Base-by-base conservation (phyloP, 2,113 vertebrate species). In the Scolopax mira region DNA sequence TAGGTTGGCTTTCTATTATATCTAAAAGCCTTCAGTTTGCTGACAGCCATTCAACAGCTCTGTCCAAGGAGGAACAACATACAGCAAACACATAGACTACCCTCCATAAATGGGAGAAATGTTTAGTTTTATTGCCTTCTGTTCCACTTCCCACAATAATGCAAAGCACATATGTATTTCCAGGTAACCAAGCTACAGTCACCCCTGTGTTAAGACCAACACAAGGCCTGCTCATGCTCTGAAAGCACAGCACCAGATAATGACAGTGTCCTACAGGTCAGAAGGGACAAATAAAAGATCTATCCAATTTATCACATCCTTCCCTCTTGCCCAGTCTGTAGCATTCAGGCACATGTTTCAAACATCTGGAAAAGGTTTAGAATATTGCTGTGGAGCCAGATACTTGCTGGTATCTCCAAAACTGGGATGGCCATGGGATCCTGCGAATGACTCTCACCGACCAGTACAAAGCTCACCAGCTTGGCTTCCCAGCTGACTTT, bases 1-100 rank as follows among this genome's bases (percentile, higher is more conserved):
- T 93, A 90, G 75, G 84, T 82, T 96, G 94, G 89, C 54, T 91
- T 91, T 91, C 93, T 85, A 72, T 79, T 75, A 66, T 23, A 91
- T 77, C 72, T 88, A 64, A 86, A 95, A 94, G 39, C 27, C 61
- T 86, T 89, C 70, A 62, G 8, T 41, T 15, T 89, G 78, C 61
- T 90, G 92, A 95, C 70, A 90, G 65, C 57, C 85, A 60, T 91
- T 79, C 61, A 51, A 44, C 44, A 80, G 51, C 35, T 57, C 65
- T 74, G 60, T 57, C 78, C 73, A 89, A 84, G 33, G 28, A 84
- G 57, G 18, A 90, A 57, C 41, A 73, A 85, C 33, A 70, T 65
- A 52, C n/a, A 79, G 70, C 42, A 93, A 84, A 90, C 21, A 42
- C 46, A 66, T 1, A 57, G 51, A 25, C 46, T 62, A 55, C 30